Percentiles rank a stretch among this genome's conserved stretches.
These are phyloP conservation scores for Chaitophorus viminalis DNA, from an alignment of 2,888 invertebrate species.

Conservation along the genomic window DNA sequence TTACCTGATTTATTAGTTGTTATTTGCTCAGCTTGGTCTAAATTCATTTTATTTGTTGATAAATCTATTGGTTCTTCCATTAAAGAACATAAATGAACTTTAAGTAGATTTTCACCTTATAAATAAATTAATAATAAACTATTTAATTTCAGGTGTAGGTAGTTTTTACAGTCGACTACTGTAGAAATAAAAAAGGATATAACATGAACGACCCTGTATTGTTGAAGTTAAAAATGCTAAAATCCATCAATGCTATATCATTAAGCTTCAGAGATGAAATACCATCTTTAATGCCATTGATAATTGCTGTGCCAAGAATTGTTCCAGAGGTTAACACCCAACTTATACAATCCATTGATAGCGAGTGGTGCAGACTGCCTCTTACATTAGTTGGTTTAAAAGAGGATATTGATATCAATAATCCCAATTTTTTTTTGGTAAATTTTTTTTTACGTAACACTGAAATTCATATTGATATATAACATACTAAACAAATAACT, in stretches of 20 bases:
- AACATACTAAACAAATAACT: neutral
- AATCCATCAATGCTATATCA: constrained; percentile 9
- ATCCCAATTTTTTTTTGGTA: constrained; percentile 26
- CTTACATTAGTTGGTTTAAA: neutral
- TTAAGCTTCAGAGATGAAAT: neutral
- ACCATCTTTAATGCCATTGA: neutral
- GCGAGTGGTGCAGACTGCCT: constrained; percentile 14
- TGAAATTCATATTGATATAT: neutral
- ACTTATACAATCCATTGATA: constrained; percentile 28
- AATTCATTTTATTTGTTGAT: too few relatives aligned
- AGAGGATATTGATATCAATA: neutral
- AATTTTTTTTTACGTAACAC: neutral
- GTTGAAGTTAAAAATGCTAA: neutral
- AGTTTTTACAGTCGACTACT: constrained; percentile 7
- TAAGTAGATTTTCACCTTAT: too few relatives aligned
- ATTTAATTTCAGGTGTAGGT: constrained; percentile 14
- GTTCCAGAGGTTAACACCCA: neutral
- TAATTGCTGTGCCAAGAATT: neutral
- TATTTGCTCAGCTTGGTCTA: too few relatives aligned
- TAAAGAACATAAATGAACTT: too few relatives aligned
- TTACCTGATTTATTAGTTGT: too few relatives aligned
- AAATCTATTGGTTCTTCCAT: too few relatives aligned
- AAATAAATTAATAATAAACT: too few relatives aligned
- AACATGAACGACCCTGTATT: constrained; percentile 24
- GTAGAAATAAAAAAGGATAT: constrained; percentile 21